A percentile compares a stretch with the other conserved stretches of the same genome.
Evolutionary conservation across 2,797 vertebrate genomes (phyloP).

Genomic region (Choloepus didactylus): DNA sequence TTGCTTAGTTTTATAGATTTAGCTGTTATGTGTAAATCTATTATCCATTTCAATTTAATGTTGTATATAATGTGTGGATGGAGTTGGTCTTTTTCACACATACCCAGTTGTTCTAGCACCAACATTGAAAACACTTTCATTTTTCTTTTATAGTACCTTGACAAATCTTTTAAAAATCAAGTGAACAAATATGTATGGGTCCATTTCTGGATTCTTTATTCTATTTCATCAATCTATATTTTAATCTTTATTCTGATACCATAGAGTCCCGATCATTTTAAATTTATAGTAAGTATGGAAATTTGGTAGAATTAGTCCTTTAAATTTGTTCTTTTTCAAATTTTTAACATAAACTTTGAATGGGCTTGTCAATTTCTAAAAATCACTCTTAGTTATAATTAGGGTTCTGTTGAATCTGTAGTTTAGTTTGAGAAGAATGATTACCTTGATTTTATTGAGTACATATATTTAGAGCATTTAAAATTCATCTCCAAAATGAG

Average conservation of each 20-base stretch:
- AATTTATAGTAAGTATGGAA: not conserved
- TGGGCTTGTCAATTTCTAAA: not conserved
- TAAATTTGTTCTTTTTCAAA: not conserved
- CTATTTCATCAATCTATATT: not conserved
- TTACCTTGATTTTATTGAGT: not conserved
- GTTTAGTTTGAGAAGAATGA: not conserved
- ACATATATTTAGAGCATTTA: not conserved
- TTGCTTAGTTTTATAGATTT: not conserved
- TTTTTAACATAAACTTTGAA: not conserved
- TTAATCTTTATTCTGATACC: not conserved
- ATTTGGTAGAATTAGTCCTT: not conserved
- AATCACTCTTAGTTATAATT: not conserved
- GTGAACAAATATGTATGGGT: not conserved
- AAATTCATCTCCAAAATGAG: not conserved
- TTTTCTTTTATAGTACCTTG: not conserved
- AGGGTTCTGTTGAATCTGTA: not conserved
- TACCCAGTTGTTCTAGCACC: not conserved
- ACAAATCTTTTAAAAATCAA: not conserved
- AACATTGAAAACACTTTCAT: not conserved
- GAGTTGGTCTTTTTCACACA: not conserved
- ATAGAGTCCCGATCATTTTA: not conserved
- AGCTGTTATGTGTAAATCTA: not conserved
- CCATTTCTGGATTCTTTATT: not conserved
- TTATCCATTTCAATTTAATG: not conserved
- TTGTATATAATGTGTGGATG: not conserved